Evolutionary conservation across 2,797 vertebrate genomes (phyloP).

Genomic region (Cynodonichthys magdalenae): DNA sequence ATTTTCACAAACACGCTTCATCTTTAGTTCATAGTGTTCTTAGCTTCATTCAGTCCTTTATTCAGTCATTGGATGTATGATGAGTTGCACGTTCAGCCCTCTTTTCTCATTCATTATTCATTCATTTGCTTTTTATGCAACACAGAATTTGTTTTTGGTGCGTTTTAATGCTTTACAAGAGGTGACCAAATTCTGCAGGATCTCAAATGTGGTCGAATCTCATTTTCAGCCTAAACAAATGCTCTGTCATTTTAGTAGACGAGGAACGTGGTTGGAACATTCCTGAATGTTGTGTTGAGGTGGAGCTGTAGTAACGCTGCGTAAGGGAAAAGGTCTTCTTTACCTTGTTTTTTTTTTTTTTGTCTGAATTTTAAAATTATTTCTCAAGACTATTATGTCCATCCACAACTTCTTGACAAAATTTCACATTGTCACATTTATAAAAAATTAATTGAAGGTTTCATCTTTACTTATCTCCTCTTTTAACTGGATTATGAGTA

Average conservation of each 20-base stretch:
- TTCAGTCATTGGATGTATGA: constrained; percentile 51
- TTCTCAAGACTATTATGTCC: constrained; percentile 5
- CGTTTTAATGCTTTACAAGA: constrained; percentile 52
- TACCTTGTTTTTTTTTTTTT: not conserved
- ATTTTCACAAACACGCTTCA: constrained; percentile 45
- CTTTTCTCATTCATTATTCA: constrained; percentile 31
- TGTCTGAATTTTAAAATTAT: constrained; percentile 16
- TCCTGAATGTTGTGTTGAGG: constrained; percentile 63
- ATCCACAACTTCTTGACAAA: constrained; percentile 17
- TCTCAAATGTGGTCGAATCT: constrained; percentile 20
- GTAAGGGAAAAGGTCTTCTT: not conserved
- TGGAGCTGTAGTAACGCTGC: constrained; percentile 18
- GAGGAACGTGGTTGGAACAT: constrained; percentile 59
- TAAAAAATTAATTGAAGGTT: too few species aligned
- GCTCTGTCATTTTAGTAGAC: constrained; percentile 14
- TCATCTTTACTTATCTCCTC: not conserved
- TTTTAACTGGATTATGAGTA: constrained; percentile 64
- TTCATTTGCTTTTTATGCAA: constrained; percentile 58
- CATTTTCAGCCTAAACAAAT: constrained; percentile 18
- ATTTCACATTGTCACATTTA: constrained; percentile 22
- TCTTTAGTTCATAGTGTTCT: constrained; percentile 50
- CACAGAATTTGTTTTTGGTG: constrained; percentile 50
- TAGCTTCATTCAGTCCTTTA: constrained; percentile 48
- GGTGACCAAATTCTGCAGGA: constrained; percentile 58
- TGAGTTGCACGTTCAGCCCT: constrained; percentile 56